Percentiles rank a stretch among this genome's conserved stretches.
phyloP scores from a whole-genome alignment of 2,888 invertebrate genomes.

The Drosophila affinis region DNA sequence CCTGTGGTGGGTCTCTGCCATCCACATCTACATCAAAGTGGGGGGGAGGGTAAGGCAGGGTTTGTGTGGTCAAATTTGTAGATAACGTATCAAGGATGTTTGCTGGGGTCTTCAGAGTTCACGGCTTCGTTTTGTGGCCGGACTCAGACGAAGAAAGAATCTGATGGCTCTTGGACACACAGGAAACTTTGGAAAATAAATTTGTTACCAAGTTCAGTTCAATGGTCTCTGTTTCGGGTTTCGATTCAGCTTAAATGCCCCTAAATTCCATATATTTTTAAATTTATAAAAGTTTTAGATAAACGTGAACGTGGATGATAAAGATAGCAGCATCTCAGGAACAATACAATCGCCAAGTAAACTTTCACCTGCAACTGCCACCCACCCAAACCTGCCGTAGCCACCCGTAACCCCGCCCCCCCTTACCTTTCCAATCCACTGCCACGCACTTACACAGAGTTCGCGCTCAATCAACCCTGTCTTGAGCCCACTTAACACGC shows the following conservation, averaged over 20 bases:
- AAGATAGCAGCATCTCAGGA: too few relatives aligned
- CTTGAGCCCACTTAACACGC: constrained; percentile 74
- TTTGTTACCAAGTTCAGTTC: neutral
- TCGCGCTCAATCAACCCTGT: constrained; percentile 75
- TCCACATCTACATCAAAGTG: neutral
- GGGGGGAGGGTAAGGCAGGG: constrained; percentile 17
- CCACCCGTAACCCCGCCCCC: neutral
- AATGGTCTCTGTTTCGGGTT: too few relatives aligned
- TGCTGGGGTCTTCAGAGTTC: constrained; percentile 25
- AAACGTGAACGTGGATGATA: too few relatives aligned
- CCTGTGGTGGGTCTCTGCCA: constrained; percentile 45
- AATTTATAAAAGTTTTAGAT: too few relatives aligned
- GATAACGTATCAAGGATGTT: constrained; percentile 25
- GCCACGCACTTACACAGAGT: constrained; percentile 45
- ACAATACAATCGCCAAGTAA: constrained; percentile 1
- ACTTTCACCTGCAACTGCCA: constrained; percentile 7
- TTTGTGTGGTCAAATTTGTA: too few relatives aligned
- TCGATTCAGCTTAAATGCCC: too few relatives aligned
- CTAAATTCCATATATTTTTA: too few relatives aligned
- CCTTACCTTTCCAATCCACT: neutral
- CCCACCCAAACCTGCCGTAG: too few relatives aligned
- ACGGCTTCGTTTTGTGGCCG: constrained; percentile 13
- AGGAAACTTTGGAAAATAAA: neutral
- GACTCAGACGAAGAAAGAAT: neutral
- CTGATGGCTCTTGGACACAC: too few relatives aligned